A percentile compares a stretch with the other conserved stretches of the same genome.
Evolutionary conservation across 2,797 vertebrate genomes (phyloP).

Genomic region (Falco biarmicus): DNA sequence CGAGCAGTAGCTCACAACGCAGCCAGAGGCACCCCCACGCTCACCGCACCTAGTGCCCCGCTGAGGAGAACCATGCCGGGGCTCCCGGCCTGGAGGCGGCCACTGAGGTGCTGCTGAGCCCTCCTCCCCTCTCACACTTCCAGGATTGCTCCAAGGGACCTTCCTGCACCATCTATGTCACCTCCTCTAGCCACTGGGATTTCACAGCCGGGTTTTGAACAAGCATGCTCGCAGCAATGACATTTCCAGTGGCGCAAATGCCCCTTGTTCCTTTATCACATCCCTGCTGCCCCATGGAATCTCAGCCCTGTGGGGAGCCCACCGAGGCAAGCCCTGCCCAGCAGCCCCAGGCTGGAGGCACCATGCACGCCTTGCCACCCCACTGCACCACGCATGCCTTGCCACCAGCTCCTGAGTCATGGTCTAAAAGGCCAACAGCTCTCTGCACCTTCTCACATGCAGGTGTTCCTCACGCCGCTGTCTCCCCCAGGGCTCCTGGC

Average conservation of each 20-base stretch:
- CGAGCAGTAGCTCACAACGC: background rate
- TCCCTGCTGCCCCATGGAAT: background rate
- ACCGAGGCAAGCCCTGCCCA: background rate
- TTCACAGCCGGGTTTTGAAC: background rate
- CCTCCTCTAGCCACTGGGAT: background rate
- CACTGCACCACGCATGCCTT: background rate
- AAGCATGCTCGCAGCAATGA: background rate
- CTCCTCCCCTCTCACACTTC: background rate
- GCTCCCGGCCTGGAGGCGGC: background rate
- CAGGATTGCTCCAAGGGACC: background rate
- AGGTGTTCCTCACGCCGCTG: accelerated
- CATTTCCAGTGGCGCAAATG: background rate
- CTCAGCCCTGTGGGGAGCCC: background rate
- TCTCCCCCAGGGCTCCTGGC: background rate
- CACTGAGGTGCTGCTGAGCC: background rate
- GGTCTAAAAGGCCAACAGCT: background rate
- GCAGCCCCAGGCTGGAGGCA: background rate
- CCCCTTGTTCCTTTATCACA: background rate
- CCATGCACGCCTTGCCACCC: background rate
- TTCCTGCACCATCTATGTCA: background rate
- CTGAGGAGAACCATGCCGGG: background rate
- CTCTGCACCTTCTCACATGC: background rate
- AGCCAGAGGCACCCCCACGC: accelerated
- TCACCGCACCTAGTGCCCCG: background rate
- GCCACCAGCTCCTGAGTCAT: background rate